Evolutionary conservation across 2,888 invertebrate species (phyloP).

Genomic region (Plebejus argus): DNA sequence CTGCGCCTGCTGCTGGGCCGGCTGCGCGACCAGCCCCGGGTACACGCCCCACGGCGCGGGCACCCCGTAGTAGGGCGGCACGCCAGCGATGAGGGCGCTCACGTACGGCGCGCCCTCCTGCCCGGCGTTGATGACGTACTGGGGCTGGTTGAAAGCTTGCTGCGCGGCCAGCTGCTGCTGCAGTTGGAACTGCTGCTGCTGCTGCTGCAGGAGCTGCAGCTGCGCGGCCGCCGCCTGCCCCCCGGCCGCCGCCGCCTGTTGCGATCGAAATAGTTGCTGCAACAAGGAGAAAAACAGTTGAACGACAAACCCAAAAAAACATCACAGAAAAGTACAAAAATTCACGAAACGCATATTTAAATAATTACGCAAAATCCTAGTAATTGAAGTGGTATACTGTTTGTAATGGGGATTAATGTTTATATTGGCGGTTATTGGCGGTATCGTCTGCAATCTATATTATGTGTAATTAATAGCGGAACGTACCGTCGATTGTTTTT

Average conservation of each 20-base stretch:
- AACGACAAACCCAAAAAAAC: slow-evolving; percentile 38
- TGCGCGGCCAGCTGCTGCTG: slow-evolving; percentile 89
- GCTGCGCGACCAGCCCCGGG: slow-evolving; percentile 84
- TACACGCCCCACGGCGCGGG: slow-evolving; percentile 96
- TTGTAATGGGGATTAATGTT: slow-evolving; percentile 24
- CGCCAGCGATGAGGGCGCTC: slow-evolving; percentile 88
- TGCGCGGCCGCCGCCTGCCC: slow-evolving; percentile 84
- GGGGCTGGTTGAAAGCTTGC: slow-evolving; percentile 89
- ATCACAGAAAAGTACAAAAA: background rate
- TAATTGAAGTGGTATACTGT: slow-evolving; percentile 23
- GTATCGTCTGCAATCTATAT: slow-evolving; percentile 39
- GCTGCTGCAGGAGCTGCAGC: slow-evolving; percentile 87
- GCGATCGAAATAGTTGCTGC: slow-evolving; percentile 94
- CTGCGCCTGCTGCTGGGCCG: slow-evolving; percentile 84
- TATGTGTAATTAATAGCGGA: slow-evolving; percentile 64
- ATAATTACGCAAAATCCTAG: slow-evolving; percentile 4
- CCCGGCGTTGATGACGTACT: slow-evolving; percentile 92
- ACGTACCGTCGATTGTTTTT: slow-evolving; percentile 66
- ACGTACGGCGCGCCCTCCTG: slow-evolving; percentile 87
- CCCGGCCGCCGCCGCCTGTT: slow-evolving; percentile 86
- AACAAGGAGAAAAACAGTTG: slow-evolving; percentile 60
- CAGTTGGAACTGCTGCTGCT: slow-evolving; percentile 88
- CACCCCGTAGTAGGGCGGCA: slow-evolving; percentile 96
- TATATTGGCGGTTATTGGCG: slow-evolving; percentile 27
- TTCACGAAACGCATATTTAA: slow-evolving; percentile 12